A percentile compares a stretch with the other conserved stretches of the same genome.
These are phyloP conservation scores for Tenthredo amoena DNA, from an alignment of 2,888 invertebrate species.

Conservation along the genomic window DNA sequence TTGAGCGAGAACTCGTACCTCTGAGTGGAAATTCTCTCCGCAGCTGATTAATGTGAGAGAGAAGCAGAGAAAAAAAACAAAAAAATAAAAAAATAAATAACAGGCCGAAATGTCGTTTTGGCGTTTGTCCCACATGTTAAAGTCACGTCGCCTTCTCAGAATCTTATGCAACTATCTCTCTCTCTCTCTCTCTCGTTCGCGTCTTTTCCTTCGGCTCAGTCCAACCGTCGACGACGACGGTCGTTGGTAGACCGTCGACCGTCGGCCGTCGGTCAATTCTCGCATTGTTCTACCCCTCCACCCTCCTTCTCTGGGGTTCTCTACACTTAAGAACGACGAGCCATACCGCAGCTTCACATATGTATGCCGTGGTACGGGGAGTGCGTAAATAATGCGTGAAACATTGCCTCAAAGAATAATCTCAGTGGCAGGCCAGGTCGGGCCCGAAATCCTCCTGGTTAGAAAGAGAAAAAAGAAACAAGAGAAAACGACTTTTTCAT, in stretches of 20 bases:
- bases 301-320: neutral
- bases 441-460: neutral
- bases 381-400: constrained; percentile 27
- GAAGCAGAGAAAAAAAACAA: constrained; percentile 1
- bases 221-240: constrained; percentile 7
- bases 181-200: neutral
- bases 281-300: constrained; percentile 56
- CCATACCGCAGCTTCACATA: neutral
- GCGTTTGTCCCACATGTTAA: constrained; percentile 47
- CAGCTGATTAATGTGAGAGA: constrained; percentile 10
- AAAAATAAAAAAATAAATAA: constrained; percentile 32
- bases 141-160: constrained; percentile 50
- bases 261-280: constrained; percentile 58
- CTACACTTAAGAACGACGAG: neutral
- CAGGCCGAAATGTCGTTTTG: constrained; percentile 18
- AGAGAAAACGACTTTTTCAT: neutral
- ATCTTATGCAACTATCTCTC: constrained; percentile 17
- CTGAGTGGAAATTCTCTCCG: neutral
- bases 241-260: constrained; percentile 1
- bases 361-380: neutral
- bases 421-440: neutral
- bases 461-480: neutral
- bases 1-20: neutral
- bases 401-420: neutral
- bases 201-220: neutral